A percentile compares a stretch with the other conserved stretches of the same genome.
phyloP scores from a whole-genome alignment of 2,113 vertebrate genomes.

The Burhinus oedicnemus region DNA sequence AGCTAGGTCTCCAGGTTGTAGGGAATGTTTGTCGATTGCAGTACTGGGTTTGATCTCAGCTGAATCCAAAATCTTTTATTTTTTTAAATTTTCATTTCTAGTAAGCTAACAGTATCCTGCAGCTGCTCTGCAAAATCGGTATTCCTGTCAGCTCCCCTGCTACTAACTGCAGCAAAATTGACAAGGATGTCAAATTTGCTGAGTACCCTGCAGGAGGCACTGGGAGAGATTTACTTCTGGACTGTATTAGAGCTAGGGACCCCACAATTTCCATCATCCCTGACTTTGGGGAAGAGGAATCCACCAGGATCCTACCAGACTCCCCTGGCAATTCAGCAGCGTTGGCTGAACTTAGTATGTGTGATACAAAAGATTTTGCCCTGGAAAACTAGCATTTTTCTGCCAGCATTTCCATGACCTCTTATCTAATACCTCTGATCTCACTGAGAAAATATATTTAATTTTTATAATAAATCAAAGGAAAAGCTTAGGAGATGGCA shows the following conservation, averaged over 20 bases:
- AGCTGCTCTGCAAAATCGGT: constrained; percentile 6
- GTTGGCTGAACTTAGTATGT: background rate
- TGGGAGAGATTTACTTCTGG: background rate
- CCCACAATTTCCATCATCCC: background rate
- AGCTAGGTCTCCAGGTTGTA: background rate
- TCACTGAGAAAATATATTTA: constrained; percentile 35
- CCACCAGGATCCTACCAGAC: background rate
- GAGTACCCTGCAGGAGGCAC: background rate
- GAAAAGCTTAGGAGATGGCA: constrained; percentile 6
- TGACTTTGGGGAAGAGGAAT: background rate
- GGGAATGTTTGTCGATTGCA: background rate
- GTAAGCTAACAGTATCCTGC: background rate
- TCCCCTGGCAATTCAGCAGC: background rate
- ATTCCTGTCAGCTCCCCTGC: constrained; percentile 4
- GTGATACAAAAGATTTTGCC: background rate
- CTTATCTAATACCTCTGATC: background rate
- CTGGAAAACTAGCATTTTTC: background rate
- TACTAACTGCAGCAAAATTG: constrained; percentile 21
- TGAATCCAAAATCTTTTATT: background rate
- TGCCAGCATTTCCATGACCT: background rate
- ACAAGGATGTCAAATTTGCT: background rate
- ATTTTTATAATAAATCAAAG: constrained; percentile 45
- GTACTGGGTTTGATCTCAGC: background rate
- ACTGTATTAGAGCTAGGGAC: background rate
- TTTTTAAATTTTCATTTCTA: background rate